Evolutionary conservation across 2,888 invertebrate genomes (phyloP).

Genomic region (Coelogynopora nodosa): DNA sequence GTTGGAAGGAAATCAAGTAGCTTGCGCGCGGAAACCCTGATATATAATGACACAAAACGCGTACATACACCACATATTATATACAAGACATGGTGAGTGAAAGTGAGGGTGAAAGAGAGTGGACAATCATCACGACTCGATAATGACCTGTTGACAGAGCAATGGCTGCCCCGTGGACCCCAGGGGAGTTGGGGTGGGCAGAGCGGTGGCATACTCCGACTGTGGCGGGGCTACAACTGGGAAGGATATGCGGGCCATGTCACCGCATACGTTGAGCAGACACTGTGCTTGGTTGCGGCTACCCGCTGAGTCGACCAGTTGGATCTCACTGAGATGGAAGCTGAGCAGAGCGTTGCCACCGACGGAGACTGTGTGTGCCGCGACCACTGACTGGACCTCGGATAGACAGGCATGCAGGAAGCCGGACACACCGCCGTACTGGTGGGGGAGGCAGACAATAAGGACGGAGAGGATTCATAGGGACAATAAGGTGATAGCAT

Average conservation of each 20-base stretch:
- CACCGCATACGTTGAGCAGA: slow-evolving; percentile 88
- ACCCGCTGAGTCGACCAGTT: slow-evolving; percentile 69
- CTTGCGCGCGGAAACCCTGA: no score
- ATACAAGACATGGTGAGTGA: no score
- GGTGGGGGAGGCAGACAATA: slow-evolving; percentile 50
- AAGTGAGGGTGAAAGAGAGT: no score
- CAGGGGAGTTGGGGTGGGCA: not conserved
- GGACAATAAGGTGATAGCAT: no score
- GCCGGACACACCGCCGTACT: slow-evolving; percentile 84
- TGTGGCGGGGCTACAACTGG: not conserved
- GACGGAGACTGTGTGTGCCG: slow-evolving; percentile 84
- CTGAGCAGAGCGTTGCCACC: slow-evolving; percentile 93
- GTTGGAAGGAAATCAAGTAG: no score
- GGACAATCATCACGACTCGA: no score
- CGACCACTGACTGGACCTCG: slow-evolving; percentile 84
- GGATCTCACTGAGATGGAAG: slow-evolving; percentile 84
- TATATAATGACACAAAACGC: no score
- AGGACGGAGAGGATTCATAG: no score
- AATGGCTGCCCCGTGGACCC: not conserved
- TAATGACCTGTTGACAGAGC: slow-evolving; percentile 45
- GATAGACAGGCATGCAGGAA: slow-evolving; percentile 89
- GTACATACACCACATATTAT: no score
- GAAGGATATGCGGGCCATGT: slow-evolving; percentile 68
- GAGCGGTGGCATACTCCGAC: not conserved
- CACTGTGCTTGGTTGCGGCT: slow-evolving; percentile 77